Base-by-base conservation (phyloP, 2,888 invertebrate genomes). In the Trissonchulus sp. region DNA sequence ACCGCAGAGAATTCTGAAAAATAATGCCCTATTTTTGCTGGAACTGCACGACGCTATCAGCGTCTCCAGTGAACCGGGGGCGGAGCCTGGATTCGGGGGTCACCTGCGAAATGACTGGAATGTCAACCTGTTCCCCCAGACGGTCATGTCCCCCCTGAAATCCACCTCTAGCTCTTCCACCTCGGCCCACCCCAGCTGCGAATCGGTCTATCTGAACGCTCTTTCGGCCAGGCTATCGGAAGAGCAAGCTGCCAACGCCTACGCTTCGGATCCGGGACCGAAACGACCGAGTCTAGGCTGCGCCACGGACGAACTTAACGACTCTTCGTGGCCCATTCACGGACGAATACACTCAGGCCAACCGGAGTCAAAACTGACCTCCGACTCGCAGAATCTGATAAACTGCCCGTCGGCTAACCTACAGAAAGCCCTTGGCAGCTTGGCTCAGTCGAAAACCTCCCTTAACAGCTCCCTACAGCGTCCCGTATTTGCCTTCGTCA, bases 1-100 rank as follows among this genome's bases (percentile, higher is more conserved):
- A 75, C 86, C 87, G 78, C 89, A 93, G 82, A 86, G 90, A 69
- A 89, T 91, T 2, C 92, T 97, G 89, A 92, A 91, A 81, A 94
- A 94, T 83, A 98, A 98, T 84, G 95, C 98, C 0, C 89, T 94
- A 85, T 98, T 97, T 84, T 86, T 98, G 18, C 87, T 98, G 76
- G 95, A 96, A 83, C 85, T 97, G 74, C 81, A 82, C 65, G 78
- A 80, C 28, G 8, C 18, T n/a, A 34, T 33, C 18, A 15, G 8
- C 68, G n/a, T 15, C 8, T 65, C 28, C 18, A 65, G 8, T 15
- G 71, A 81, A 82, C 72, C 78, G 81, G 60, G 80, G 79, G 8
- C 72, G 65, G 15, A 36, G 28, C 15, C 23, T 35, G 28, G 63
- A 95, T 1, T 95, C 95, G 63, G 90, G 91, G 33, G 92, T 93